Evolutionary conservation across 2,888 invertebrate genomes (phyloP).

Genomic region (Drosophila meridiana): DNA sequence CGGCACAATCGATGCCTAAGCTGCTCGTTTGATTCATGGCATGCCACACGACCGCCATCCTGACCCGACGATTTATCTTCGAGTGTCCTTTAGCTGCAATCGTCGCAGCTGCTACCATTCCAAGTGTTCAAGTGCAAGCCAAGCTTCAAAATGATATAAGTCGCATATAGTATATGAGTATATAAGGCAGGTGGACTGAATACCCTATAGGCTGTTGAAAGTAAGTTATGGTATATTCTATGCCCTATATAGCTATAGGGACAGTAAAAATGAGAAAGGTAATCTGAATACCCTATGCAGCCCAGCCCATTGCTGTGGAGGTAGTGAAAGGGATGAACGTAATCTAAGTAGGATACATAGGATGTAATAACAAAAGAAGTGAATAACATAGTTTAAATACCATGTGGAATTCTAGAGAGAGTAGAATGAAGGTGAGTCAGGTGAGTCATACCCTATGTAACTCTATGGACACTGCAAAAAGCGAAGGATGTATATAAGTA

Average conservation of each 20-base stretch:
- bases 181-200: neutral
- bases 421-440: neutral
- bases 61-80: conserved; percentile 70
- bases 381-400: neutral
- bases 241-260: neutral
- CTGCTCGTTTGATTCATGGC: conserved; percentile 51
- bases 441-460: neutral
- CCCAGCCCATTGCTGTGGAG: neutral
- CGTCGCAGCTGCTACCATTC: conserved; percentile 35
- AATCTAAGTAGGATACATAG: too few relatives aligned
- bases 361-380: neutral
- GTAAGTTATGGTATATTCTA: neutral
- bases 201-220: neutral
- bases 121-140: conserved; percentile 21
- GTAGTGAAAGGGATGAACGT: neutral
- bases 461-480: neutral
- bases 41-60: conserved; percentile 34
- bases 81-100: conserved; percentile 38
- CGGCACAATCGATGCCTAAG: conserved; percentile 39
- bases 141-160: neutral
- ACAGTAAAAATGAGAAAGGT: neutral
- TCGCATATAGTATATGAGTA: neutral
- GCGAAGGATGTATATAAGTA: neutral
- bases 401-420: neutral
- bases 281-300: neutral